A percentile compares a stretch with the other conserved stretches of the same genome.
phyloP scores from a whole-genome alignment of 2,888 invertebrate species.

The Drosophila recens region DNA sequence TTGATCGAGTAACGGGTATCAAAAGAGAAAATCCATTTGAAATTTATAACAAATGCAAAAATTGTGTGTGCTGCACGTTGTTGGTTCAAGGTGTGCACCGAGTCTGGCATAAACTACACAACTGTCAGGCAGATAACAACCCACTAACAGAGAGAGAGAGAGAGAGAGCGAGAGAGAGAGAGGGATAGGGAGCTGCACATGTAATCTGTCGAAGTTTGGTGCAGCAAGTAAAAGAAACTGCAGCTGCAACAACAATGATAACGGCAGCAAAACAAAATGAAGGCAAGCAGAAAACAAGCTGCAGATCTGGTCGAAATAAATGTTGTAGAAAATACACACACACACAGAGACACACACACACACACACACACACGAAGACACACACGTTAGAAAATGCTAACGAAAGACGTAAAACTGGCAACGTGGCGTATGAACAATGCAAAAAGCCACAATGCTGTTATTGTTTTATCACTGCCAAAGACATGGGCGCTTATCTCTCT shows the following conservation, averaged over 20 bases:
- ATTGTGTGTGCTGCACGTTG: conserved; percentile 35
- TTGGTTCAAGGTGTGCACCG: conserved; percentile 54
- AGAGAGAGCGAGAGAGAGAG: not conserved
- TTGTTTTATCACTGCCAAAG: conserved; percentile 61
- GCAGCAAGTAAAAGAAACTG: conserved; percentile 32
- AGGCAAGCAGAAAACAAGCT: conserved; percentile 52
- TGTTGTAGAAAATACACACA: conserved; percentile 54
- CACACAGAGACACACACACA: conserved; percentile 16
- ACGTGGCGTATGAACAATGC: conserved; percentile 76
- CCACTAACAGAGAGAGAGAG: conserved; percentile 16
- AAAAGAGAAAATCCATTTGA: conserved; percentile 64
- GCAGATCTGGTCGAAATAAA: conserved; percentile 56
- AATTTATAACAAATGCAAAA: conserved; percentile 73
- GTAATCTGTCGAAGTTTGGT: conserved; percentile 55
- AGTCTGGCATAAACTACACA: conserved; percentile 62
- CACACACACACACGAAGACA: conserved; percentile 9
- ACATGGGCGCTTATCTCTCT: conserved; percentile 68
- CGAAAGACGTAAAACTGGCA: conserved; percentile 58
- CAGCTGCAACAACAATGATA: conserved; percentile 75
- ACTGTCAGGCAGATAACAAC: conserved; percentile 55
- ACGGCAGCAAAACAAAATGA: conserved; percentile 52
- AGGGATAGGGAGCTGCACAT: conserved; percentile 19
- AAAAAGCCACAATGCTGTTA: conserved; percentile 67
- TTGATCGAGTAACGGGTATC: not conserved
- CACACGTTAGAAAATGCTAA: conserved; percentile 55